Base-by-base conservation (phyloP, 2,797 vertebrate species). In the Serranus cabrilla region DNA sequence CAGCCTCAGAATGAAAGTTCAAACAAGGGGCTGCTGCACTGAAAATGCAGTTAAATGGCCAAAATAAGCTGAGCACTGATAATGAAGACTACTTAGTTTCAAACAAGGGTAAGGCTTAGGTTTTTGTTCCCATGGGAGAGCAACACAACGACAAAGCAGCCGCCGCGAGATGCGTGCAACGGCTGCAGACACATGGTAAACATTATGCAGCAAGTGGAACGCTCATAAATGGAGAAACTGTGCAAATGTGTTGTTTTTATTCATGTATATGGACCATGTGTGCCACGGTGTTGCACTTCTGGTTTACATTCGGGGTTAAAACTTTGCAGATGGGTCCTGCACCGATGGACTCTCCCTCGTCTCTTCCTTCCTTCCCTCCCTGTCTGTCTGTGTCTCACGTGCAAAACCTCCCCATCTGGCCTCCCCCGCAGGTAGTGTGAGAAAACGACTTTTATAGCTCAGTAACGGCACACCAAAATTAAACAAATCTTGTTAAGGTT, bases 141-240 rank as follows among this genome's bases (percentile, higher is more conserved):
- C 50, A 83, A 54, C 69, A 37, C 61, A 60, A 62, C 9, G 20
- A 69, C 69, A 65, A 79, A 75, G 54, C 68, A 50, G 40, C 58
- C 21, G 71, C 86, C 20, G 2, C 78, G 64, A 71, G 74, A 80
- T 85, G 74, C 21, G 31, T 81, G 84, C 50, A 40, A 59, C 75
- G 58, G 49, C 77, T 11, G 17, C 14, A 8, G 34, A 82, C 93
- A 94, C 80, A 84, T 94, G 94, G 90, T 65, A 90, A 78, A 85
- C 81, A 94, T 94, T 94, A 93, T 31, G 64, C 49, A 76, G 56
- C 78, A 70, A 82, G 70, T 49, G 58, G 66, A 76, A 49, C 18
- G n/a, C 84, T 84, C 76, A 78, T 90, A 91, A 90, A 89, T 71
- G 42, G 70, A 76, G 75, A 84, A 78, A 78, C 42, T 69, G 78